Base-by-base conservation (phyloP, 1,140 invertebrate species). In the Ephestia elutella region DNA sequence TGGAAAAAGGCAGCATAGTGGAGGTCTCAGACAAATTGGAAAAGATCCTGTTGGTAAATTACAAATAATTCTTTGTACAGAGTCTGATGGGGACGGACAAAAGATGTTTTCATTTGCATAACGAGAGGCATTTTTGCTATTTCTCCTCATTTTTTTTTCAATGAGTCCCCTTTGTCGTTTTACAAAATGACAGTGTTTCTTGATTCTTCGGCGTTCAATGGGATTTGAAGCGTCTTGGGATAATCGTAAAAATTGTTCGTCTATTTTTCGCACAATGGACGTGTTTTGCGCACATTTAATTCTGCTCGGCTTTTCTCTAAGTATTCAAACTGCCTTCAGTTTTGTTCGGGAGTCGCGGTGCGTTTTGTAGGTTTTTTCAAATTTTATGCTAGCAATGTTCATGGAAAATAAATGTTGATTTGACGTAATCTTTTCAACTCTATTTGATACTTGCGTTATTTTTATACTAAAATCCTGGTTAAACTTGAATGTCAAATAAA, bases 11-110 rank as follows among this genome's bases (percentile, higher is more conserved):
- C 54, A 56, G 25, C 30, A 56, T 50, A 60, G 62, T 55, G 32
- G 55, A 57, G 57, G 62, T 50, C 25, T 53, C 19, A 61, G 61
- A 78, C 69, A 75, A 75, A 78, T 75, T 73, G 69, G 63, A 65
- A 72, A 70, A 73, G 69, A 71, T 69, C 60, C 51, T 65, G 71
- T 73, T 75, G 63, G 68, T 71, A 70, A 75, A 75, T 74, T 71
- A 72, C 71, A 76, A 74, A 75, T 73, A 71, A 74, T 73, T 64
- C 65, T 71, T 71, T 63, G 59, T 66, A 54, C 66, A 60, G 55
- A 60, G 58, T 64, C 66, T 75, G 75, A 74, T 72, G 67, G 68
- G 62, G 67, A 35, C 30, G 54, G 28, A 55, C 32, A 55, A 38
- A 55, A 55, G 25, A 55, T 54, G 28, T 35, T 55, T 55, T 55